These are phyloP conservation scores for Petrosia ficiformis DNA, from an alignment of 37 sponge, comb jelly and placozoan species.

Conservation along the genomic window DNA sequence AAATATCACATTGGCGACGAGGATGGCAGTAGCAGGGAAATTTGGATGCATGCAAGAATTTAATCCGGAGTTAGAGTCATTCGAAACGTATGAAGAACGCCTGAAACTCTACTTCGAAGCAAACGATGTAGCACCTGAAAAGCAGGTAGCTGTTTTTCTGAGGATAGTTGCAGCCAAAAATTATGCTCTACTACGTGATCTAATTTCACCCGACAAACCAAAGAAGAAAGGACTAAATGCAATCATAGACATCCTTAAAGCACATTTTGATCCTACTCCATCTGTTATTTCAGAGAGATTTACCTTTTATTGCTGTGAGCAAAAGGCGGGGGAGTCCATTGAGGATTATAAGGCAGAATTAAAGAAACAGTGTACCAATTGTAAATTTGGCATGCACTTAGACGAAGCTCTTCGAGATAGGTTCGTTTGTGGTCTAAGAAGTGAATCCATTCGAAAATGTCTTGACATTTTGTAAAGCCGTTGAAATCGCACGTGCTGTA, in stretches of 20 bases:
- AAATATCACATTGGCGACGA: conserved; percentile 48
- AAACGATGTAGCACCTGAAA: not conserved
- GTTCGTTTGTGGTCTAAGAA: conserved; percentile 3
- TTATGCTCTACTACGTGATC: conserved; percentile 10
- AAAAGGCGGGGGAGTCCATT: conserved; percentile 16
- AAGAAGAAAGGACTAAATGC: conserved; percentile 5
- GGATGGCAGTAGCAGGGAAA: conserved; percentile 5
- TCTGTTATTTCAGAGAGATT: conserved; percentile 16
- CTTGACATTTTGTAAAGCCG: no score
- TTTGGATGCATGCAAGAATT: conserved; percentile 23
- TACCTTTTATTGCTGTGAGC: conserved; percentile 18
- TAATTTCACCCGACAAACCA: conserved; percentile 36
- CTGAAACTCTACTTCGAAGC: conserved; percentile 23
- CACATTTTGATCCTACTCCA: conserved; percentile 25
- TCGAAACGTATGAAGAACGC: conserved; percentile 26
- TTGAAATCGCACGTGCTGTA: no score
- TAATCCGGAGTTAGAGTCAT: conserved; percentile 2
- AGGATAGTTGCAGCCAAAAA: no score
- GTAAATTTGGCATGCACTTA: conserved; percentile 17
- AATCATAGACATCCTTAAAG: conserved; percentile 9
- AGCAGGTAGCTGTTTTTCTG: conserved; percentile 26
- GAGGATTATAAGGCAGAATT: no score
- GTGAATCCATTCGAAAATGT: no score
- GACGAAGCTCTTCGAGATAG: conserved; percentile 16
- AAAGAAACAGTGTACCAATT: no score